Conservation (phyloP, 2,113 vertebrate genomes). For the Hyla sarda region DNA sequence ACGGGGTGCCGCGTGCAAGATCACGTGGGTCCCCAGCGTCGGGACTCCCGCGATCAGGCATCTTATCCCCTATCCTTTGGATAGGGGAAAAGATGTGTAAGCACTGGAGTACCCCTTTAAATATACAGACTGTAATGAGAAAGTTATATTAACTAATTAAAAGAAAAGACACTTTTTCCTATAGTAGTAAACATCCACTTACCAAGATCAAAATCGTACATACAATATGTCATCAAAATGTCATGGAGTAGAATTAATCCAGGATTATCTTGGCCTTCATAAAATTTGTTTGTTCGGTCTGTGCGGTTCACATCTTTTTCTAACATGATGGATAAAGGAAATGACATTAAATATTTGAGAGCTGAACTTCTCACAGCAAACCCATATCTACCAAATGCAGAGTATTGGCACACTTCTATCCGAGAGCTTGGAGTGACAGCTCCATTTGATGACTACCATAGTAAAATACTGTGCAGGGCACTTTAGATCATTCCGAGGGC, state of each 20-base stretch:
- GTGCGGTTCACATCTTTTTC: slow-evolving; percentile 98
- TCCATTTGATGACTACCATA: slow-evolving; percentile 59
- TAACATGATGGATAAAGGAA: slow-evolving; percentile 68
- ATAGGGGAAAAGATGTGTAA: too few relatives aligned
- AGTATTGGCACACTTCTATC: slow-evolving; percentile 59
- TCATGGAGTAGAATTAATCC: slow-evolving; percentile 93
- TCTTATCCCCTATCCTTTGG: too few relatives aligned
- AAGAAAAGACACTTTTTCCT: slow-evolving; percentile 16
- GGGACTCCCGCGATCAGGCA: too few relatives aligned
- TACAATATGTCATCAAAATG: slow-evolving; percentile 98
- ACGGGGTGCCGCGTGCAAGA: too few relatives aligned
- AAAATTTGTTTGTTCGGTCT: slow-evolving; percentile 94
- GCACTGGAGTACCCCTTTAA: too few relatives aligned
- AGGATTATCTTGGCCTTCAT: slow-evolving; percentile 93
- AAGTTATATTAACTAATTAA: slow-evolving; percentile 21
- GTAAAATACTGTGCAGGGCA: slow-evolving; percentile 62
- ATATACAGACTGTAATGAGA: neutral
- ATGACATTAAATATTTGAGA: slow-evolving; percentile 64
- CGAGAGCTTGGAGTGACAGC: slow-evolving; percentile 62
- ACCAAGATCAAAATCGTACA: slow-evolving; percentile 98
- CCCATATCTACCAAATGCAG: slow-evolving; percentile 60
- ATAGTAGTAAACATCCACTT: slow-evolving; percentile 74
- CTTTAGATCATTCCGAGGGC: slow-evolving; percentile 58
- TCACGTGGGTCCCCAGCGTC: too few relatives aligned
- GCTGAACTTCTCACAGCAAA: slow-evolving; percentile 64